A percentile compares a stretch with the other conserved stretches of the same genome.
Conservation (phyloP, 2,797 vertebrate genomes). For the Oceanodroma leucorhoa region DNA sequence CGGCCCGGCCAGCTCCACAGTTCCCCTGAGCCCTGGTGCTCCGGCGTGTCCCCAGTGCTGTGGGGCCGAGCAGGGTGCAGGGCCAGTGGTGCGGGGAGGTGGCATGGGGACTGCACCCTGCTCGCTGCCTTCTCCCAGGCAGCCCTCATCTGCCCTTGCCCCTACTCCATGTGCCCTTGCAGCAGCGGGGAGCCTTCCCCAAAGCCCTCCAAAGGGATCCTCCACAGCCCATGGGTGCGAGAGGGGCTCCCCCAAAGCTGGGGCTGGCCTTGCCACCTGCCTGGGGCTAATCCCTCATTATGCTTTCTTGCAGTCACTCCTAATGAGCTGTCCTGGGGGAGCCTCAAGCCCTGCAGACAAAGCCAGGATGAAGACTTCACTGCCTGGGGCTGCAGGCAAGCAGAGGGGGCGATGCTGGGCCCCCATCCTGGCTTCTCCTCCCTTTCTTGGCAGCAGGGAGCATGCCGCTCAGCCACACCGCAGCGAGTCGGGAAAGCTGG, state of each 20-base stretch:
- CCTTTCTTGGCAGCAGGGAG: neutral
- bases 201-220: neutral
- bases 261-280: neutral
- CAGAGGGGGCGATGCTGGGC: neutral
- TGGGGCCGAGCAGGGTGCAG: neutral
- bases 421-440: neutral
- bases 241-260: neutral
- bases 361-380: neutral
- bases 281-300: neutral
- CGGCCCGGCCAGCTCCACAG: neutral
- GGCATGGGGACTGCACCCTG: neutral
- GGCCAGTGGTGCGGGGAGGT: neutral
- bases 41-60: neutral
- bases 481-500: accelerated
- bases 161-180: neutral
- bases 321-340: neutral
- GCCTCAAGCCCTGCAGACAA: neutral
- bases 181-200: neutral
- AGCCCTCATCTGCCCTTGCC: accelerated
- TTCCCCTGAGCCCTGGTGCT: neutral
- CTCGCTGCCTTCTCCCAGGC: neutral
- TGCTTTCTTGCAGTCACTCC: neutral
- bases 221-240: accelerated
- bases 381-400: neutral
- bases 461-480: accelerated